These are phyloP conservation scores for Melanostigma gelatinosum DNA, from an alignment of 2,113 vertebrate genomes.

Conservation along the genomic window DNA sequence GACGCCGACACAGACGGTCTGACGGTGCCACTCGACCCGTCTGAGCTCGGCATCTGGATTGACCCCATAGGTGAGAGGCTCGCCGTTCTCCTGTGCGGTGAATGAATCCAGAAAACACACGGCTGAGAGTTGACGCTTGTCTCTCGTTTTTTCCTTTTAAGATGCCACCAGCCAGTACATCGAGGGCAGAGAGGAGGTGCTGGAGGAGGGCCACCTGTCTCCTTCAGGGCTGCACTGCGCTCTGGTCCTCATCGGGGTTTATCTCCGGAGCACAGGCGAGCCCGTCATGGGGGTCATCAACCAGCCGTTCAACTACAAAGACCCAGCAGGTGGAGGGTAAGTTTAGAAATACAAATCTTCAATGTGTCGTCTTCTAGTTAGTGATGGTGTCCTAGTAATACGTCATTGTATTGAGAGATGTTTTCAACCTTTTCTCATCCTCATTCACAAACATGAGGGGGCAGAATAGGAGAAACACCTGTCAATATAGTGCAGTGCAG, in stretches of 20 bases:
- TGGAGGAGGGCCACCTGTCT: conserved; percentile 70
- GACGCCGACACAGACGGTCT: conserved; percentile 65
- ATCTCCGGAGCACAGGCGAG: conserved; percentile 78
- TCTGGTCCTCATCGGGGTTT: conserved; percentile 87
- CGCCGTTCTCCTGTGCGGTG: no score
- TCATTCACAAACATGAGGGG: background rate
- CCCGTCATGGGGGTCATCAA: conserved; percentile 88
- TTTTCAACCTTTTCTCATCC: background rate
- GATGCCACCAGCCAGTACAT: conserved; percentile 86
- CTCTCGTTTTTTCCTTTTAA: conserved; percentile 32
- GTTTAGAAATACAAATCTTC: conserved; percentile 12
- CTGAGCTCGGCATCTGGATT: conserved; percentile 83
- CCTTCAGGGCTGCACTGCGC: conserved; percentile 83
- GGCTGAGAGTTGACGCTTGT: background rate
- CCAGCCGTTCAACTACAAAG: conserved; percentile 84
- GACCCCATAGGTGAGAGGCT: conserved; percentile 83
- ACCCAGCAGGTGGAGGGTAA: conserved; percentile 71
- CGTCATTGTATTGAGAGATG: background rate
- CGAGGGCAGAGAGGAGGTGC: conserved; percentile 75
- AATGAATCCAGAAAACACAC: background rate
- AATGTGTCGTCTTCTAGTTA: background rate
- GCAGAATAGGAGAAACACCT: background rate
- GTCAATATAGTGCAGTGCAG: background rate
- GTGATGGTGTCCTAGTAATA: background rate
- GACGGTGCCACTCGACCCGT: conserved; percentile 67